phyloP scores from a whole-genome alignment of 2,797 vertebrate species.

The Chaunax sp. region DNA sequence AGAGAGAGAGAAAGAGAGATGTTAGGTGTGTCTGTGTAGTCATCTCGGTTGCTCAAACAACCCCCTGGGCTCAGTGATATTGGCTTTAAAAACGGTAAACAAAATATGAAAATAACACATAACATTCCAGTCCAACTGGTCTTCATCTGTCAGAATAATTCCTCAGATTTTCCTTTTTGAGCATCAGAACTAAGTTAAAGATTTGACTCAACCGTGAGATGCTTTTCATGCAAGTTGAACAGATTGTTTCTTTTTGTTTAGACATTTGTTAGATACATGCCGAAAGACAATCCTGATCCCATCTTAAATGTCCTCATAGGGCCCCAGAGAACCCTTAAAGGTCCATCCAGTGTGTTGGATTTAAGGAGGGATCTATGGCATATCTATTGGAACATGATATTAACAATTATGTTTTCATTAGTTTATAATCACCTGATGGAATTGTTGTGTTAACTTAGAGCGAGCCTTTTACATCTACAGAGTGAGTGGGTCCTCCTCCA shows the following conservation, averaged over 20 bases:
- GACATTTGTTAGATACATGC: neutral
- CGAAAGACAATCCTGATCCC: no score
- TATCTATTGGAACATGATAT: no score
- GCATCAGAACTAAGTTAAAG: neutral
- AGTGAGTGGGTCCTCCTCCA: no score
- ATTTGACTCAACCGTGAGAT: neutral
- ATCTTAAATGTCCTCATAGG: no score
- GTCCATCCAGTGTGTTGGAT: no score
- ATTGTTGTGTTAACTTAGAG: no score
- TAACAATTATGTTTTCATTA: no score
- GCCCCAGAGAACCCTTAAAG: no score
- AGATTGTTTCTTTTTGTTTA: neutral
- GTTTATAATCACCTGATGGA: no score
- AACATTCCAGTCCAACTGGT: neutral
- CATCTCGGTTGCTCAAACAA: constrained; percentile 2
- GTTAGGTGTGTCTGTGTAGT: neutral
- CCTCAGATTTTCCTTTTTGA: neutral
- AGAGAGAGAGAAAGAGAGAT: neutral
- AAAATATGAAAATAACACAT: neutral
- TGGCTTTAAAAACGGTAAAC: neutral
- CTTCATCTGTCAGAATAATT: no score
- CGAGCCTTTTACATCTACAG: no score
- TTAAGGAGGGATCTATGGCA: no score
- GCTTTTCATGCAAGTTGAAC: constrained; percentile 1
- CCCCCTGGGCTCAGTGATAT: neutral